Evolutionary conservation across 1,140 invertebrate genomes (phyloP).

Genomic region (Cataglyphis hispanica): DNA sequence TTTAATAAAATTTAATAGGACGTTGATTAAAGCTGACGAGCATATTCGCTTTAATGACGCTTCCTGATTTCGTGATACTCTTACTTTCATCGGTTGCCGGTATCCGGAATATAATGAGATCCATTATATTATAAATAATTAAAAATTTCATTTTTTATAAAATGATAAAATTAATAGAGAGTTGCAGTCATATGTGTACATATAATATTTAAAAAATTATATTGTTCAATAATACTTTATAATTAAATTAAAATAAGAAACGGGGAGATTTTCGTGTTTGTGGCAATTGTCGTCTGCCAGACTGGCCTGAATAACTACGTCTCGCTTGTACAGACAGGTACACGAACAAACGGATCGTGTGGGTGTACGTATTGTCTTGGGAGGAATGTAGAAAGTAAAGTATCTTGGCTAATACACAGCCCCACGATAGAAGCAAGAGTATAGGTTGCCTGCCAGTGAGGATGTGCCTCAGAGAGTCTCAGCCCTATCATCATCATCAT

Average conservation of each 20-base stretch:
- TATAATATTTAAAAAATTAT: no score
- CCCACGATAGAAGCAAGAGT: constrained; percentile 70
- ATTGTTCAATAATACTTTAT: no score
- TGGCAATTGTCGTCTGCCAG: constrained; percentile 32
- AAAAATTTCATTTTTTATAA: background rate
- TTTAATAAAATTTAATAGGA: constrained; percentile 10
- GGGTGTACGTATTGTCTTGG: constrained; percentile 84
- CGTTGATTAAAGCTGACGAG: background rate
- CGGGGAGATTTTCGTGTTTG: background rate
- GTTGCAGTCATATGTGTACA: no score
- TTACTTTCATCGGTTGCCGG: constrained; percentile 33
- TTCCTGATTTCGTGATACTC: constrained; percentile 24
- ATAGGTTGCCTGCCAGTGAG: constrained; percentile 76
- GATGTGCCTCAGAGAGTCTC: constrained; percentile 72
- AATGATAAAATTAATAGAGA: background rate
- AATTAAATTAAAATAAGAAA: no score
- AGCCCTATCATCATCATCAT: constrained; percentile 71
- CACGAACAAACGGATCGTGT: constrained; percentile 72
- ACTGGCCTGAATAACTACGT: constrained; percentile 39
- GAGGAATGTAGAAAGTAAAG: constrained; percentile 86
- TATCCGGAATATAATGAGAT: background rate
- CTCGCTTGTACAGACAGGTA: constrained; percentile 62
- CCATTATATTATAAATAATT: constrained; percentile 16
- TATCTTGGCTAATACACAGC: constrained; percentile 82
- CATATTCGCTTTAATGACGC: background rate